Conservation (phyloP, 2,113 vertebrate species). For the Peucedramus taeniatus region DNA sequence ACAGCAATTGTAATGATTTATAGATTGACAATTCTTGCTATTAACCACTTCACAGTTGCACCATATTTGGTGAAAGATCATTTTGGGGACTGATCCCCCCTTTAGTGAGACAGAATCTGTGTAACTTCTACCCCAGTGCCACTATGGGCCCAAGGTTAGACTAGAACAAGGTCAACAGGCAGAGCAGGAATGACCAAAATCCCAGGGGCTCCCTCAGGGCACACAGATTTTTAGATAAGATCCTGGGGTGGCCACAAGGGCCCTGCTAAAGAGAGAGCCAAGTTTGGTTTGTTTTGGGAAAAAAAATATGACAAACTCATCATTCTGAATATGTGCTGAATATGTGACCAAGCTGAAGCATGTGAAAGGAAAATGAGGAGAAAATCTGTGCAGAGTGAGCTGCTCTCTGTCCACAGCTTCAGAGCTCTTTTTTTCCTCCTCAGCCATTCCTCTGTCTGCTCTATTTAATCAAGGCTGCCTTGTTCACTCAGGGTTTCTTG, state of each 20-base stretch:
- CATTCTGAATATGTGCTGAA: not conserved
- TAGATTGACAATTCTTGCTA: not conserved
- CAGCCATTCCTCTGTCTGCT: not conserved
- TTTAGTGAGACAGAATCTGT: not conserved
- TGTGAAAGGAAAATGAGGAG: not conserved
- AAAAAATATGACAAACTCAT: not conserved
- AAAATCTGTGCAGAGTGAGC: not conserved
- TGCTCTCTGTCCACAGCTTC: not conserved
- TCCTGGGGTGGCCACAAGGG: not conserved
- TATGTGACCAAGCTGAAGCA: not conserved
- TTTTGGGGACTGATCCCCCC: not conserved
- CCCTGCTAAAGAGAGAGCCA: not conserved
- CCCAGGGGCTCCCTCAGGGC: too few species aligned
- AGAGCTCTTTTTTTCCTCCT: not conserved
- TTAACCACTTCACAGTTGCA: not conserved
- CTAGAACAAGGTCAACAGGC: not conserved
- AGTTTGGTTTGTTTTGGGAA: not conserved
- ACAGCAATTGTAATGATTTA: not conserved
- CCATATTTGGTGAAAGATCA: not conserved
- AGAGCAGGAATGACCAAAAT: not conserved
- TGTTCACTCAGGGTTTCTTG: not conserved
- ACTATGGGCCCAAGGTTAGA: not conserved
- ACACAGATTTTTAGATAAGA: not conserved
- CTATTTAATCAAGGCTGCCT: not conserved
- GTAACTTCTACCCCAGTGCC: not conserved